phyloP scores from a whole-genome alignment of 2,113 vertebrate species.

The Etheostoma cragini region DNA sequence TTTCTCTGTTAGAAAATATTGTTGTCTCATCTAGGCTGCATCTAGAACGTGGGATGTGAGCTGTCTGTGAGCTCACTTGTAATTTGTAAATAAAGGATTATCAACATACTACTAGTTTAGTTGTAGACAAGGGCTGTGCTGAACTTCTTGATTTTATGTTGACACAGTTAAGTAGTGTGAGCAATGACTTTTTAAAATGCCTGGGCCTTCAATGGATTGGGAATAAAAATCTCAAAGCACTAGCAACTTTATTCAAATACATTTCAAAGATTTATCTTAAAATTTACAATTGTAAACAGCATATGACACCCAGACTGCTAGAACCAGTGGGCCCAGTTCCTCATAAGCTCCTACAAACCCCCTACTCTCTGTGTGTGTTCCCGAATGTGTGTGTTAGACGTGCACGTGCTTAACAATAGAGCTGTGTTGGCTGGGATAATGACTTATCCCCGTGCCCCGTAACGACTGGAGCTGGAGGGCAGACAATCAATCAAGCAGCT shows the following conservation, averaged over 20 bases:
- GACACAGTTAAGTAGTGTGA: constrained; percentile 37
- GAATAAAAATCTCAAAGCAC: constrained; percentile 11
- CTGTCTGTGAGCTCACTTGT: constrained; percentile 13
- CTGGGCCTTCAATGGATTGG: not conserved
- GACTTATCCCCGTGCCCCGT: not conserved
- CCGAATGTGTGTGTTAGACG: not conserved
- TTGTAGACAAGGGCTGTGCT: constrained; percentile 12
- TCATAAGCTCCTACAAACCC: constrained; percentile 24
- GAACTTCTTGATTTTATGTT: constrained; percentile 47
- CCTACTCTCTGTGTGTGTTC: constrained; percentile 19
- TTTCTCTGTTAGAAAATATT: not conserved
- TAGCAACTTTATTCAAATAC: not conserved
- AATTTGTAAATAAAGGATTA: constrained; percentile 34
- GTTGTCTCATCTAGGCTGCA: not conserved
- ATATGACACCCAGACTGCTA: constrained; percentile 33
- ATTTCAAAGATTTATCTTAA: constrained; percentile 27
- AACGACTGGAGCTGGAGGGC: constrained; percentile 20
- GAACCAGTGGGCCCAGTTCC: constrained; percentile 46
- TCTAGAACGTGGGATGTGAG: constrained; percentile 14
- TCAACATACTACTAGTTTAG: constrained; percentile 35
- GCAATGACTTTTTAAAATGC: constrained; percentile 14
- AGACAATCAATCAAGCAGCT: constrained; percentile 27
- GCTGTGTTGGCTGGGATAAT: constrained; percentile 26
- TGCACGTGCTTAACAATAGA: constrained; percentile 33
- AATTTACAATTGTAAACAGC: constrained; percentile 17